Evolutionary conservation across 2,113 vertebrate genomes (phyloP).

Genomic region (Elephas maximus): DNA sequence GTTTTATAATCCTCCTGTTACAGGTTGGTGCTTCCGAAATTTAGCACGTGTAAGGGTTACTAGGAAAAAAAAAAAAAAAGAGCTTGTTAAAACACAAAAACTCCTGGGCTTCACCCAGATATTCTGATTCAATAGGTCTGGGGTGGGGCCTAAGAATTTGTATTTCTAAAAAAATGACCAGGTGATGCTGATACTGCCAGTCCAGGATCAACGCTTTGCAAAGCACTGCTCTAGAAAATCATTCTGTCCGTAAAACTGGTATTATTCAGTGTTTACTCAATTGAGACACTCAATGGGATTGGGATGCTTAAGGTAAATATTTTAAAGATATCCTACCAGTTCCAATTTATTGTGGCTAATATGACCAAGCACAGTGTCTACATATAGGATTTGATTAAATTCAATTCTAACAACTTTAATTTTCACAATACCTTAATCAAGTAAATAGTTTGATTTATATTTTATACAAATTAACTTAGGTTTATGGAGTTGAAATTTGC

Average conservation of each 20-base stretch:
- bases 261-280: background rate
- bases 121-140: background rate
- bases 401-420: background rate
- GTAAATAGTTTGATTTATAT: background rate
- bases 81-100: background rate
- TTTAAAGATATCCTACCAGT: background rate
- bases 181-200: background rate
- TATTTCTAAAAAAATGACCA: background rate
- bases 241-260: background rate
- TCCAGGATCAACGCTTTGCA: background rate
- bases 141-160: rapidly evolving
- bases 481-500: background rate
- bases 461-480: background rate
- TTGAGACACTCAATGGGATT: background rate
- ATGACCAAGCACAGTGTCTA: background rate
- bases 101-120: too few species aligned
- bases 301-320: background rate
- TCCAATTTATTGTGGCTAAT: background rate
- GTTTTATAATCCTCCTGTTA: background rate
- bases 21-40: background rate
- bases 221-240: background rate
- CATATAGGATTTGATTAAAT: background rate
- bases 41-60: too few species aligned
- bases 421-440: background rate
- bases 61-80: too few species aligned